Evolutionary conservation across 2,113 vertebrate species (phyloP), one percentile per base, ranked within the genome.

Genomic region (Sinocyclocheilus anshuiensis): DNA sequence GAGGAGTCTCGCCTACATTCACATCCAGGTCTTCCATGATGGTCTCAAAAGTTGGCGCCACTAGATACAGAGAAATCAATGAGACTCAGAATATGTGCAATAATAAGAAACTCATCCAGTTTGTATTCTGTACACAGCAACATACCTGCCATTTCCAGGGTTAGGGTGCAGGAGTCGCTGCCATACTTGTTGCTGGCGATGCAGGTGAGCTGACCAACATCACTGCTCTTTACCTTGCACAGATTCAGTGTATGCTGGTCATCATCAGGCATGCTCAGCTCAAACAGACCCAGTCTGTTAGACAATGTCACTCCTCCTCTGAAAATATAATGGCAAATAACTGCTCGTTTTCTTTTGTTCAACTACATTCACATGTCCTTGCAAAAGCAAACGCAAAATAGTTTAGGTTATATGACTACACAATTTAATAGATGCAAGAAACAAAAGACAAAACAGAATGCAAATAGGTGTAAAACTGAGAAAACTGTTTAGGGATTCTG

Each of bases 1-100:
- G 96, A 0, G 97, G 96, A 0, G 96, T 98, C 87, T 99, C 98
- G 55, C 97, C 97, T 22, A 94, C 84, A 53, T 92, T 94, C 6
- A 96, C 96, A 79, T 98, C 98, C 2, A 99, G 94, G 39, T 99
- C 98, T 89, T 99, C 98, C 98, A 99, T 99, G 92, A 99, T 99
- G 4, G 97, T 96, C 87, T 99, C 98, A 93, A 99, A 99, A 6
- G 95, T 96, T 0, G 98, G 98, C 10, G 97, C 93, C 92, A 97
- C 98, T 99, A 93, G 36, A 50, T 81, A 75, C 20, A 63, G 0
- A 88, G 57, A 69, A 45, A 22, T 72, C 88, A 4, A 22, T 81
- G 4, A 77, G 15, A 85, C 18, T 4, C 80, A 42, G 15, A 53
- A 3, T 12, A 6, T 26, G 4, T 6, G 2, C 16, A 55, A 4